phyloP scores from a whole-genome alignment of 2,888 invertebrate species.

The Drosophila robusta region DNA sequence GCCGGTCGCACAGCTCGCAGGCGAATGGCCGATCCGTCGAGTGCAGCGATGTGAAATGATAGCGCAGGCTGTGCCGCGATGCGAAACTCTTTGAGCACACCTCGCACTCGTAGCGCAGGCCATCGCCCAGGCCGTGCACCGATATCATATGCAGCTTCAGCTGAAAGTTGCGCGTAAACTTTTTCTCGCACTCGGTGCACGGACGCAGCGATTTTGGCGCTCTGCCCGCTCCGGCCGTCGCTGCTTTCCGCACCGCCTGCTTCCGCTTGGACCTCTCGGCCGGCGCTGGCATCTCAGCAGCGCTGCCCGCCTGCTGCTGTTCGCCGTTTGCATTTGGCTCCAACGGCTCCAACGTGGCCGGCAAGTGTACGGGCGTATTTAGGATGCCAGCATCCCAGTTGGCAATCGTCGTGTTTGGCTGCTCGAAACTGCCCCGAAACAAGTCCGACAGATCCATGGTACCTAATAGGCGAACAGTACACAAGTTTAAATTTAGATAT shows the following conservation, averaged over 20 bases:
- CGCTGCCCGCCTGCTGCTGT: background rate
- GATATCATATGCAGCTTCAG: constrained; percentile 76
- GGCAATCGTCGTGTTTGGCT: background rate
- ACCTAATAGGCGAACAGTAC: constrained; percentile 12
- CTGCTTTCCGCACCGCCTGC: background rate
- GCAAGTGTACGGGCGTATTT: constrained; percentile 60
- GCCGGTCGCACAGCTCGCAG: constrained; percentile 69
- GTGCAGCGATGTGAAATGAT: constrained; percentile 77
- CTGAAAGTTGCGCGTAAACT: constrained; percentile 82
- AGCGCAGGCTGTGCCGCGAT: constrained; percentile 78
- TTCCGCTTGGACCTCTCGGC: constrained; percentile 20
- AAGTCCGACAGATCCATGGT: constrained; percentile 51
- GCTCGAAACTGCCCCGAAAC: constrained; percentile 15
- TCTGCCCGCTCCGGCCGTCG: background rate
- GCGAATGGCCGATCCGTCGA: constrained; percentile 74
- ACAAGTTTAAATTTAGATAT: background rate
- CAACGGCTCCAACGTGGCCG: constrained; percentile 45
- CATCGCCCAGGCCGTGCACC: constrained; percentile 78
- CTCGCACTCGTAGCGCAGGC: constrained; percentile 70
- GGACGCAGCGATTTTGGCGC: constrained; percentile 59
- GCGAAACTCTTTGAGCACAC: constrained; percentile 77
- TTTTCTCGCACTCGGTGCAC: constrained; percentile 77
- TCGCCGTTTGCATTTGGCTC: constrained; percentile 5
- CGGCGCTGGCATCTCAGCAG: background rate
- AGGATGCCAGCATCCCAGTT: constrained; percentile 46